Conservation (phyloP, 92 coral and sea anemone genomes). For the Porites lobata region DNA sequence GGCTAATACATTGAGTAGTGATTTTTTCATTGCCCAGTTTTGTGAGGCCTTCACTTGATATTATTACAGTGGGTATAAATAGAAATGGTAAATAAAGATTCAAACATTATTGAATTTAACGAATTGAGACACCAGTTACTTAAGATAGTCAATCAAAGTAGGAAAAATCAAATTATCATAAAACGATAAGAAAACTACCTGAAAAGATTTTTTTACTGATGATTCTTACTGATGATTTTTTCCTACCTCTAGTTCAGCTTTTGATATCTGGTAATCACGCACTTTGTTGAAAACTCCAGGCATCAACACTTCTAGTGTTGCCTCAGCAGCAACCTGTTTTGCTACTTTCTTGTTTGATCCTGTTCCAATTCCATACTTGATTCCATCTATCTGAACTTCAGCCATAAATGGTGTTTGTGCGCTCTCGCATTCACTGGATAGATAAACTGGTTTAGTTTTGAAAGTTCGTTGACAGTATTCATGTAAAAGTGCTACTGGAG, state of each 20-base stretch:
- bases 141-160: too few species aligned
- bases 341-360: constrained; percentile 95
- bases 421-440: constrained; percentile 82
- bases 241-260: constrained; percentile 82
- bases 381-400: constrained; percentile 87
- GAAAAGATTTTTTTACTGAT: too few species aligned
- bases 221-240: too few species aligned
- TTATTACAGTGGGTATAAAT: too few species aligned
- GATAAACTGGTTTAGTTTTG: constrained; percentile 87
- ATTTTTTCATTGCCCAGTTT: too few species aligned
- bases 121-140: too few species aligned
- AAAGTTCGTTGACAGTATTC: constrained; percentile 86
- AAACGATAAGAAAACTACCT: too few species aligned
- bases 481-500: constrained; percentile 90
- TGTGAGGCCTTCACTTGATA: too few species aligned
- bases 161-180: too few species aligned
- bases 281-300: constrained; percentile 85
- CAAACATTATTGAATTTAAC: too few species aligned
- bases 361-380: constrained; percentile 82
- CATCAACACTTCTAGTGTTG: constrained; percentile 80
- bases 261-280: constrained; percentile 76
- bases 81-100: too few species aligned
- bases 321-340: constrained; percentile 89
- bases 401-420: constrained; percentile 86
- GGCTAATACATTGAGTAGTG: too few species aligned